Percentiles rank a stretch among this genome's conserved stretches.
Conservation (phyloP, 1,140 invertebrate genomes). For the Alviniconcha marisindica region DNA sequence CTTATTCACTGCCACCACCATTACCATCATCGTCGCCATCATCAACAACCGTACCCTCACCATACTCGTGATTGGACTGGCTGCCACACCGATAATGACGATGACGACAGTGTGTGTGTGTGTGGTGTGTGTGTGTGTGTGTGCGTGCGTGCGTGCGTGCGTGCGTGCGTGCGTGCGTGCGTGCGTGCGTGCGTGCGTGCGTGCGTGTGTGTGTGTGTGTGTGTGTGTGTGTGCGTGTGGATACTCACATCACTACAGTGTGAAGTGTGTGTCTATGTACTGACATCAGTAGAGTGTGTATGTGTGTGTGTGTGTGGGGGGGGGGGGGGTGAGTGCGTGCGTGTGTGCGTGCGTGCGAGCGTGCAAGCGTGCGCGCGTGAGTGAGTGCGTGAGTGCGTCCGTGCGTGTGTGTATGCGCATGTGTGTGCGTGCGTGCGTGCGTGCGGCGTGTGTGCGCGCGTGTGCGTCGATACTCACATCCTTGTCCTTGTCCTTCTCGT, state of each 20-base stretch:
- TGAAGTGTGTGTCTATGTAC: too few relatives aligned
- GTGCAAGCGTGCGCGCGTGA: neutral
- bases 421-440: neutral
- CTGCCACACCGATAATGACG: too few relatives aligned
- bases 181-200: too few relatives aligned
- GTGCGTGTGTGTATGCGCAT: neutral
- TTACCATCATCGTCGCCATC: constrained; percentile 6
- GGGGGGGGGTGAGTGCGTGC: neutral
- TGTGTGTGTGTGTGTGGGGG: neutral
- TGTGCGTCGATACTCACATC: constrained; percentile 54
- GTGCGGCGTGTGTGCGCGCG: too few relatives aligned
- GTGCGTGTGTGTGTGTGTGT: too few relatives aligned
- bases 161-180: too few relatives aligned
- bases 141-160: too few relatives aligned
- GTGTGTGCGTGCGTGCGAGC: neutral
- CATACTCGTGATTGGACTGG: neutral
- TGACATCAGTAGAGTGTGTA: neutral
- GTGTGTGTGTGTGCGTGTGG: too few relatives aligned
- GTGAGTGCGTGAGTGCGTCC: neutral
- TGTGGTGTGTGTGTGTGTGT: too few relatives aligned
- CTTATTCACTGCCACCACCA: neutral
- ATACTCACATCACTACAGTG: neutral
- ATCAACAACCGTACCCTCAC: neutral
- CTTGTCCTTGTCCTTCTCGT: constrained; percentile 63
- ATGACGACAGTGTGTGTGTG: too few relatives aligned